Percentiles rank a stretch among this genome's conserved stretches.
Evolutionary conservation across 2,888 invertebrate genomes (phyloP).

Genomic region (Entomobrya multifasciata): DNA sequence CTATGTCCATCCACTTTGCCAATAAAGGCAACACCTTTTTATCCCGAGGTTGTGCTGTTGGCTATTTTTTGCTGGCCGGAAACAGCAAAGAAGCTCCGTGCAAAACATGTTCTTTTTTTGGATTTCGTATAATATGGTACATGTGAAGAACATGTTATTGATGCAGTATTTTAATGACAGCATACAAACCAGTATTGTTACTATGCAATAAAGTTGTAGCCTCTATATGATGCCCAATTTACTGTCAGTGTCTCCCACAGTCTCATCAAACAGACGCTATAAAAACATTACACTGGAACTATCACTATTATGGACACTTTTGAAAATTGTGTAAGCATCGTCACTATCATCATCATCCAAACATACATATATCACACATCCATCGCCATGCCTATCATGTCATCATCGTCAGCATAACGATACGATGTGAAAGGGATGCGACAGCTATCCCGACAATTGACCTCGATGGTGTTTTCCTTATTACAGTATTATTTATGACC

Average conservation of each 20-base stretch:
- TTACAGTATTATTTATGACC: slow-evolving; percentile 80
- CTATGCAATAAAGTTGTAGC: slow-evolving; percentile 15
- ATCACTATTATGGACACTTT: background rate
- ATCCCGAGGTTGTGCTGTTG: background rate
- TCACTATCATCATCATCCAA: background rate
- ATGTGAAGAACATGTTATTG: background rate
- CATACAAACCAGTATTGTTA: background rate
- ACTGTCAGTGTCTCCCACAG: background rate
- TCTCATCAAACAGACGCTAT: background rate
- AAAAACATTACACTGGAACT: background rate
- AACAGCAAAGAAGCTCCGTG: slow-evolving; percentile 7
- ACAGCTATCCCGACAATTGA: slow-evolving; percentile 78
- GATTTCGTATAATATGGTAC: no score
- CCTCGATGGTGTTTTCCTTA: slow-evolving; percentile 80
- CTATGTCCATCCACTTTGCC: background rate
- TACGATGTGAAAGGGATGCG: slow-evolving; percentile 63
- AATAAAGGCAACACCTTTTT: slow-evolving; percentile 37
- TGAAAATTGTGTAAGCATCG: slow-evolving; percentile 33
- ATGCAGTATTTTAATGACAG: background rate
- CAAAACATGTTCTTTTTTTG: background rate
- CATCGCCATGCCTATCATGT: slow-evolving; percentile 33
- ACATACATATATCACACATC: slow-evolving; percentile 25
- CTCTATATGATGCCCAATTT: no score
- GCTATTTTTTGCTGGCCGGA: background rate
- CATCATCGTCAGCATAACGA: slow-evolving; percentile 17